These are phyloP conservation scores for Myiagra hebetior DNA, from an alignment of 2,113 vertebrate species.

Conservation along the genomic window DNA sequence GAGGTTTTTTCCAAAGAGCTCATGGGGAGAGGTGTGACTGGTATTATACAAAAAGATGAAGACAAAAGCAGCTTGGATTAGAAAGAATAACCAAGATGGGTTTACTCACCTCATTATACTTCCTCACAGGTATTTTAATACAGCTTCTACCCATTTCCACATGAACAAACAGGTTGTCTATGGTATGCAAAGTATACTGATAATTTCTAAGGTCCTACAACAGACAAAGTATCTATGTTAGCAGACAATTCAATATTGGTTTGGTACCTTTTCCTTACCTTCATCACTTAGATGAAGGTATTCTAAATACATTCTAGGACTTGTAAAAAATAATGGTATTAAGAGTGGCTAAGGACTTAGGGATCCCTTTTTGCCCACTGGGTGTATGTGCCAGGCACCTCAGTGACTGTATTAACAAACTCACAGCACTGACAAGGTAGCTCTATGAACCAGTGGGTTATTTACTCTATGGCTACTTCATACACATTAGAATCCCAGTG, in stretches of 20 bases:
- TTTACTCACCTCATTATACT: constrained; percentile 83
- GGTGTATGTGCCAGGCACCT: neutral
- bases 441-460: neutral
- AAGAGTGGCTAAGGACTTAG: neutral
- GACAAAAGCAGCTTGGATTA: neutral
- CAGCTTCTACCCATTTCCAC: constrained; percentile 94
- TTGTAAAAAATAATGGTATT: neutral
- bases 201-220: constrained; percentile 91
- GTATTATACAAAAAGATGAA: neutral
- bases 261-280: neutral
- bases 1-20: neutral
- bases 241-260: neutral
- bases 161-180: constrained; percentile 87
- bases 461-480: neutral
- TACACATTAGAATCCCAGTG: neutral
- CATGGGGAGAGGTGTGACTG: neutral
- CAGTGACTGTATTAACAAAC: neutral
- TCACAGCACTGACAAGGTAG: neutral
- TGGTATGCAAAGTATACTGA: constrained; percentile 86
- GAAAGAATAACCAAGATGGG: neutral
- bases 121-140: constrained; percentile 88
- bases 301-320: neutral
- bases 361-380: neutral
- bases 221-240: neutral
- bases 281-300: neutral